phyloP scores from a whole-genome alignment of 2,797 vertebrate species.

The Sternarchorhynchus goeldii region DNA sequence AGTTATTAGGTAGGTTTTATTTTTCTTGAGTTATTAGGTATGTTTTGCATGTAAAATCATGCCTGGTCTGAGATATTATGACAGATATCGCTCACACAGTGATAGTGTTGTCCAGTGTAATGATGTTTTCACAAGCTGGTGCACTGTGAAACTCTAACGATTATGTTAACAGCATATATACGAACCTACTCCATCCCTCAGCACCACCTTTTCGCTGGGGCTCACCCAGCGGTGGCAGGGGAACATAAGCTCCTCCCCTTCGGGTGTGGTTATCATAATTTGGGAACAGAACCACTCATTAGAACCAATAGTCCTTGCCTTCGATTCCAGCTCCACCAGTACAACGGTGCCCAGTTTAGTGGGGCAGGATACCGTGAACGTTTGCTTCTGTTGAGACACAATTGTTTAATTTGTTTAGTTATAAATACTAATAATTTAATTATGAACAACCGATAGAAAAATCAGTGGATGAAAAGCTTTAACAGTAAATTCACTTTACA shows the following conservation, averaged over 20 bases:
- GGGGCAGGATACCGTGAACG: neutral
- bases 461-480: too few species aligned
- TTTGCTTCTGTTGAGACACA: neutral
- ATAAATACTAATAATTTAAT: neutral
- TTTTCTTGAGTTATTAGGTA: neutral
- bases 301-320: slow-evolving; percentile 2
- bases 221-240: slow-evolving; percentile 38
- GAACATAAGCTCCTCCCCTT: slow-evolving; percentile 3
- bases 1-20: too few species aligned
- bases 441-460: neutral
- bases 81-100: too few species aligned
- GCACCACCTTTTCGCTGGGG: neutral
- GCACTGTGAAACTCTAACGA: neutral
- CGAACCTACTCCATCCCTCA: slow-evolving; percentile 35
- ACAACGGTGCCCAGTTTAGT: slow-evolving; percentile 21
- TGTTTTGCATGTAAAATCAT: too few species aligned
- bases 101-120: too few species aligned
- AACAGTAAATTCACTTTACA: too few species aligned
- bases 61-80: too few species aligned
- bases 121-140: too few species aligned
- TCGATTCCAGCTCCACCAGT: slow-evolving; percentile 28
- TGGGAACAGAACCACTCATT: slow-evolving; percentile 47
- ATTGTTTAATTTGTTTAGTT: neutral
- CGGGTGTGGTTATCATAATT: slow-evolving; percentile 28
- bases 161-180: neutral